A percentile compares a stretch with the other conserved stretches of the same genome.
These are phyloP conservation scores for Morpho achilles DNA, from an alignment of 2,888 invertebrate species.

Conservation along the genomic window DNA sequence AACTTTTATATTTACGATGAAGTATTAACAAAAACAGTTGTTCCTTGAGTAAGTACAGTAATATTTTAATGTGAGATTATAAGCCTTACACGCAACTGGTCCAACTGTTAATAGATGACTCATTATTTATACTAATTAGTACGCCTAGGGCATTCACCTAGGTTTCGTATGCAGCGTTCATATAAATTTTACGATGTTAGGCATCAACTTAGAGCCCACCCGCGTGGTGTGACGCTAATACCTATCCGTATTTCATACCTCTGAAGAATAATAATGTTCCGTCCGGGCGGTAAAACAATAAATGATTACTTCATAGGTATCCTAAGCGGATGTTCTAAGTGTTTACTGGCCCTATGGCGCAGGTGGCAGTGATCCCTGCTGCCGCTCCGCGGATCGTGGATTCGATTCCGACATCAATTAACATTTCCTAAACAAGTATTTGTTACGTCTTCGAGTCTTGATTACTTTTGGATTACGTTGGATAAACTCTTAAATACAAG, in stretches of 20 bases:
- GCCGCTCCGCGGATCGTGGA: too few relatives aligned
- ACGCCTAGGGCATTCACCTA: slow-evolving; percentile 21
- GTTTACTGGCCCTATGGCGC: too few relatives aligned
- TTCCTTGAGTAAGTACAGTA: too few relatives aligned
- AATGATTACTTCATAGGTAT: slow-evolving; percentile 51
- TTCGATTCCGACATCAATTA: too few relatives aligned
- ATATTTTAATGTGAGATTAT: not conserved
- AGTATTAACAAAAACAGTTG: too few relatives aligned
- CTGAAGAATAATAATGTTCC: slow-evolving; percentile 59
- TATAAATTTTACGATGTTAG: slow-evolving; percentile 42
- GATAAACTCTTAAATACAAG: too few relatives aligned
- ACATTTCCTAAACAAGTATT: too few relatives aligned
- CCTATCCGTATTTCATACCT: slow-evolving; percentile 44
- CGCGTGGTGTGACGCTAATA: slow-evolving; percentile 44
- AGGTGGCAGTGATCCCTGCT: too few relatives aligned
- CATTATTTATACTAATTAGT: slow-evolving; percentile 24
- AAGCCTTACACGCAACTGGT: not conserved
- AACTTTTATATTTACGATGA: too few relatives aligned
- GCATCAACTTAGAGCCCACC: slow-evolving; percentile 53
- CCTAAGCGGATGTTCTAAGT: not conserved
- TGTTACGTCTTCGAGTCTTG: too few relatives aligned
- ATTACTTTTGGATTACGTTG: too few relatives aligned
- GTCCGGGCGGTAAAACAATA: slow-evolving; percentile 41
- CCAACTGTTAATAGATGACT: slow-evolving; percentile 1
- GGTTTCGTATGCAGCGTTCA: slow-evolving; percentile 53